Conservation (phyloP, 2,888 invertebrate species). For the Tetragonula carbonaria region DNA sequence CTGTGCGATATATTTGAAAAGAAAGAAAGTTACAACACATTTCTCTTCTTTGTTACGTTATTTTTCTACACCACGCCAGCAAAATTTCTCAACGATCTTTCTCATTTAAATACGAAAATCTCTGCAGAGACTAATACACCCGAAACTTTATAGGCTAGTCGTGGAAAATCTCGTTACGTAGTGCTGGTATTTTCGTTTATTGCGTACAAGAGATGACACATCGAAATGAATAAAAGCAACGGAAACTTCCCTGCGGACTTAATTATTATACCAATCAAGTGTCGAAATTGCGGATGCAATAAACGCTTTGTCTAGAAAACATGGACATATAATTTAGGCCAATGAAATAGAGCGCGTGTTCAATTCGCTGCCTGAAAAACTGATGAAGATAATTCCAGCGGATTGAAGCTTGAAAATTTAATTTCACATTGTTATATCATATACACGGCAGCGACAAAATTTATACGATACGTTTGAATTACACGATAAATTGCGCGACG, state of each 20-base stretch:
- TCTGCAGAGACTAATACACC: neutral
- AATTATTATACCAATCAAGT: conserved; percentile 36
- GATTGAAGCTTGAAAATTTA: neutral
- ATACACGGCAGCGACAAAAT: neutral
- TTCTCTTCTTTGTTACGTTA: no score
- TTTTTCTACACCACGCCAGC: no score
- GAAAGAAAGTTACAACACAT: no score
- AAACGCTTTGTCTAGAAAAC: conserved; percentile 22
- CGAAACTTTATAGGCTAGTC: conserved; percentile 9
- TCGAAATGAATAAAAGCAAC: conserved; percentile 16
- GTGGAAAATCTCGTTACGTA: conserved; percentile 23
- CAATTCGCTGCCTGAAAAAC: neutral
- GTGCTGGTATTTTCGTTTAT: conserved; percentile 21
- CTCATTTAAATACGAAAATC: neutral
- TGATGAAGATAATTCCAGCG: no score
- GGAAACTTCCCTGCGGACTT: conserved; percentile 15
- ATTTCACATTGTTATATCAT: neutral
- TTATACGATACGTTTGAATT: neutral
- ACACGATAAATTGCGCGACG: neutral
- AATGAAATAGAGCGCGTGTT: neutral
- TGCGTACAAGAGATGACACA: conserved; percentile 6
- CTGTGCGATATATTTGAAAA: no score
- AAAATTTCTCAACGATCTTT: neutral
- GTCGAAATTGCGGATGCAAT: conserved; percentile 18
- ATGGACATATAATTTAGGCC: neutral